Evolutionary conservation across 53 echinoderm and acorn worm species (phyloP).

Genomic region (Luidia sarsii): DNA sequence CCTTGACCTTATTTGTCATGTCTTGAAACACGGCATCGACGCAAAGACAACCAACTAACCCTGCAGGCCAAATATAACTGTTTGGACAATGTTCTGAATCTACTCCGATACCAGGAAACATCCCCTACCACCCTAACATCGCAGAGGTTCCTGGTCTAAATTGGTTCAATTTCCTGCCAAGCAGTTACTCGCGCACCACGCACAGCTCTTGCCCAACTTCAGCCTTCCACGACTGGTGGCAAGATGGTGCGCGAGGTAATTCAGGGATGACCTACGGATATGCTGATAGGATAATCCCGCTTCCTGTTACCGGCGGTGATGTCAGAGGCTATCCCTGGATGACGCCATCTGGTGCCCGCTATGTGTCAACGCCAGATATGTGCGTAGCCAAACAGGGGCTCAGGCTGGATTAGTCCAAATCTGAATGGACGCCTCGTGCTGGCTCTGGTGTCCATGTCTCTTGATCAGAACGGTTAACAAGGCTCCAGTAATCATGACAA

Average conservation of each 20-base stretch:
- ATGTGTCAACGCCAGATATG: slow-evolving; percentile 59
- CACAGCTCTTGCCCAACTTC: too few species aligned
- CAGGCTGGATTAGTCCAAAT: slow-evolving; percentile 32
- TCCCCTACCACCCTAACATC: slow-evolving; percentile 18
- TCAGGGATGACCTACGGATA: slow-evolving; percentile 49
- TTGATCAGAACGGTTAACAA: slow-evolving; percentile 48
- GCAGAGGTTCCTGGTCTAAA: slow-evolving; percentile 49
- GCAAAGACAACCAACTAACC: too few species aligned
- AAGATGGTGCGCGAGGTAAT: slow-evolving; percentile 24
- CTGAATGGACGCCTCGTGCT: slow-evolving; percentile 46
- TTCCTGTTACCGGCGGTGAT: slow-evolving; percentile 28
- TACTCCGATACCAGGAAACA: slow-evolving; percentile 45
- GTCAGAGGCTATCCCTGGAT: slow-evolving; percentile 36
- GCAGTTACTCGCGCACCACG: slow-evolving; percentile 4
- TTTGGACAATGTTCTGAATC: slow-evolving; percentile 2
- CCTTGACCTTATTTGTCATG: too few species aligned
- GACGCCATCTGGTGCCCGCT: slow-evolving; percentile 39
- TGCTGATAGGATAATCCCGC: slow-evolving; percentile 31
- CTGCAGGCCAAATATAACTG: too few species aligned
- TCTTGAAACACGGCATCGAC: too few species aligned
- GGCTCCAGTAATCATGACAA: slow-evolving; percentile 40
- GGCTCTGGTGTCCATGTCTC: slow-evolving; percentile 7
- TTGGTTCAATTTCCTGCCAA: slow-evolving; percentile 40
- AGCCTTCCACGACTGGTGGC: too few species aligned
- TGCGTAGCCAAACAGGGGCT: slow-evolving; percentile 58